A percentile compares a stretch with the other conserved stretches of the same genome.
These are phyloP conservation scores for Elaeidobius kamerunicus DNA, from an alignment of 2,888 invertebrate genomes.

Conservation along the genomic window DNA sequence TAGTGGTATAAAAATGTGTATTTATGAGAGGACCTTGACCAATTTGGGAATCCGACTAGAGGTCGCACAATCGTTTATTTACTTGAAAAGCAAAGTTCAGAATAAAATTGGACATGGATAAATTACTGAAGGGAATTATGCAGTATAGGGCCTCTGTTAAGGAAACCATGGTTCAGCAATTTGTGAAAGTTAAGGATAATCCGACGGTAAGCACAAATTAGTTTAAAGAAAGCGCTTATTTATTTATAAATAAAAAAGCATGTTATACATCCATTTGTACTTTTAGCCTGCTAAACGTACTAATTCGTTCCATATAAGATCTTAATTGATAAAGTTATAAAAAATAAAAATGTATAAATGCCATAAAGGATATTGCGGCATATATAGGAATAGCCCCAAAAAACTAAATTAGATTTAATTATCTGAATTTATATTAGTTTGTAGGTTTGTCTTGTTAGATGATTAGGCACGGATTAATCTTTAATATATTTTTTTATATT, in stretches of 20 bases:
- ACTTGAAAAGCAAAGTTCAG: constrained; percentile 21
- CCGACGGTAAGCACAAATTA: constrained; percentile 68
- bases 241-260: too few species aligned
- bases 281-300: not conserved
- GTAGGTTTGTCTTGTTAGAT: too few species aligned
- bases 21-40: constrained; percentile 22
- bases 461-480: too few species aligned
- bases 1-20: constrained; percentile 11
- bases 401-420: too few species aligned
- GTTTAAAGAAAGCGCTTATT: constrained; percentile 4
- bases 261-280: not conserved
- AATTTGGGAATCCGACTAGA: constrained; percentile 10
- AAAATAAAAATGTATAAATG: too few species aligned
- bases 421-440: too few species aligned
- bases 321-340: too few species aligned
- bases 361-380: too few species aligned
- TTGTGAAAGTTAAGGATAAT: constrained; percentile 83
- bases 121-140: constrained; percentile 87
- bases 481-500: too few species aligned
- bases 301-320: too few species aligned
- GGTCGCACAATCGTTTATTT: constrained; percentile 19
- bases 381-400: too few species aligned
- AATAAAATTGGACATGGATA: constrained; percentile 62
- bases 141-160: constrained; percentile 79
- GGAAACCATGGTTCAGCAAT: constrained; percentile 88